Evolutionary conservation across 1,140 invertebrate genomes (phyloP).

Genomic region (Leptinotarsa undecemlineata): DNA sequence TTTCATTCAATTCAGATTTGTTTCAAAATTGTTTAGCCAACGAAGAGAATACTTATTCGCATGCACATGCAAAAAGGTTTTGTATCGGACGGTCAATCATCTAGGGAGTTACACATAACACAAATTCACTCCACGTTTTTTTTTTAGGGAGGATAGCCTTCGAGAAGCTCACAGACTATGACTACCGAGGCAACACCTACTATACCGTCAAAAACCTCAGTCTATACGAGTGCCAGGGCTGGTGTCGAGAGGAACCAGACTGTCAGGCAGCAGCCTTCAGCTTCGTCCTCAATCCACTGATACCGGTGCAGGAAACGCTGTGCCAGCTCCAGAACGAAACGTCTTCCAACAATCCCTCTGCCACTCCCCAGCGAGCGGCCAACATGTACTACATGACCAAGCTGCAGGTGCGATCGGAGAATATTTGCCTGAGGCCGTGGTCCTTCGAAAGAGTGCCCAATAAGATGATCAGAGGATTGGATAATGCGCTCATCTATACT

Average conservation of each 20-base stretch:
- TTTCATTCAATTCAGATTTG: no score
- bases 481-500: conserved; percentile 90
- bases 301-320: conserved; percentile 88
- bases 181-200: conserved; percentile 88
- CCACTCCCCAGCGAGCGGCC: conserved; percentile 77
- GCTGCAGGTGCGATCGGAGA: conserved; percentile 86
- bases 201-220: conserved; percentile 91
- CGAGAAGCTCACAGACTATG: conserved; percentile 90
- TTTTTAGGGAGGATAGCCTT: conserved; percentile 79
- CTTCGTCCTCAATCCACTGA: conserved; percentile 88
- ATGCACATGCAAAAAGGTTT: no score
- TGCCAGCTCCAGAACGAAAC: conserved; percentile 81
- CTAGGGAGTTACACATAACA: not conserved
- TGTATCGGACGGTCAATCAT: no score
- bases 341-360: conserved; percentile 82
- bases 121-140: not conserved
- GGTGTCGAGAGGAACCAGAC: conserved; percentile 89
- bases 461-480: conserved; percentile 85
- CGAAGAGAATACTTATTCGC: no score
- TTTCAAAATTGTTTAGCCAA: no score
- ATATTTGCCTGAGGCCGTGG: conserved; percentile 89
- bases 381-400: conserved; percentile 97
- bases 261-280: conserved; percentile 90
- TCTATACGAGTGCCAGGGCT: conserved; percentile 91
- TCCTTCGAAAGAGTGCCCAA: conserved; percentile 91